A percentile compares a stretch with the other conserved stretches of the same genome.
phyloP scores from a whole-genome alignment of 2,113 vertebrate species.

The Elephantulus edwardii region DNA sequence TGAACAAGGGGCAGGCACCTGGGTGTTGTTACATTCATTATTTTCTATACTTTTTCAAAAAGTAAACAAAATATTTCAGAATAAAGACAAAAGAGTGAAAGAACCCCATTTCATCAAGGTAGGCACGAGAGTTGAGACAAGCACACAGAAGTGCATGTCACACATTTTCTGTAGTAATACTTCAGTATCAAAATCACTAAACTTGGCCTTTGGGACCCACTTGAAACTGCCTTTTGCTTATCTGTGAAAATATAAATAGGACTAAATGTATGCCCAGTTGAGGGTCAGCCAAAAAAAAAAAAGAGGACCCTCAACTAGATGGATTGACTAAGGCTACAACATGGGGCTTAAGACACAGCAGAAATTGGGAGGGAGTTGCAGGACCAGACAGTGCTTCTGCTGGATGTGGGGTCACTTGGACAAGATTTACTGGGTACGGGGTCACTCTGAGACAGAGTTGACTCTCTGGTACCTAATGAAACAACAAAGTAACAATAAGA shows the following conservation, averaged over 20 bases:
- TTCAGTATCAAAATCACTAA: background rate
- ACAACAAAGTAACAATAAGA: no score
- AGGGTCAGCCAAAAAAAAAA: no score
- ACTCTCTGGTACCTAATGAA: no score
- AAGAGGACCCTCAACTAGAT: no score
- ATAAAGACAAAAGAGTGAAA: constrained; percentile 15
- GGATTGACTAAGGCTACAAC: no score
- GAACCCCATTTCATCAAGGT: background rate
- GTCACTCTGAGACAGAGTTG: no score
- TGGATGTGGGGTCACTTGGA: no score
- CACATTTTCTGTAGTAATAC: background rate
- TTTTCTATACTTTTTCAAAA: background rate
- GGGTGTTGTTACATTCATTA: background rate
- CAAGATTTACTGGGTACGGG: no score
- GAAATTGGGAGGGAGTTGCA: no score
- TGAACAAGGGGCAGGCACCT: background rate
- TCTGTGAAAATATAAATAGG: background rate
- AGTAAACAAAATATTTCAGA: constrained; percentile 8
- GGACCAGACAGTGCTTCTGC: no score
- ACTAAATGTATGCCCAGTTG: background rate
- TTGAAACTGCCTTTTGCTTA: background rate
- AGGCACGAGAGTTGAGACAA: background rate
- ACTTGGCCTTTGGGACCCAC: background rate
- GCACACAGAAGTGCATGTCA: background rate
- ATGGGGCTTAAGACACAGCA: no score